Evolutionary conservation across 2,113 vertebrate species (phyloP).

Genomic region (Micromys minutus): DNA sequence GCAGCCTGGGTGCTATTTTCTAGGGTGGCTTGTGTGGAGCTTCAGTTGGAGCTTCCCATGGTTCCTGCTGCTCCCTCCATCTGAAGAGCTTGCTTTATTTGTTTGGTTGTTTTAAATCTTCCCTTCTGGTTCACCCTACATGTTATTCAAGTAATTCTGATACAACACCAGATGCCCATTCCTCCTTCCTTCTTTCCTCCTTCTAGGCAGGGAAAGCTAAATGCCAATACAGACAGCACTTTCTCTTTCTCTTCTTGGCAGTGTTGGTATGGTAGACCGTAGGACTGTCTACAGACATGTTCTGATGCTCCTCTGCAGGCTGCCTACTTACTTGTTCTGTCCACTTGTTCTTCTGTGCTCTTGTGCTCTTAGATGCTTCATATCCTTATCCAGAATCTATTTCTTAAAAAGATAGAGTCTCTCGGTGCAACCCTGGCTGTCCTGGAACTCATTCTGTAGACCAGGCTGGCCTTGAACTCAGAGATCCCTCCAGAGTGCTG

Average conservation of each 20-base stretch:
- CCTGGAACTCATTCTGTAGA: too few relatives aligned
- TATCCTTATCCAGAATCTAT: background rate
- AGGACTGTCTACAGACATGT: conserved; percentile 23
- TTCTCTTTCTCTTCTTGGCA: background rate
- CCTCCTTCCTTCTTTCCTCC: background rate
- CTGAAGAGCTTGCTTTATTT: background rate
- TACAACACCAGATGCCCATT: background rate
- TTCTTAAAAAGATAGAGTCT: too few relatives aligned
- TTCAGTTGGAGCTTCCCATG: background rate
- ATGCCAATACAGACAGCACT: background rate
- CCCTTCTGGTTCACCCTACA: conserved; percentile 38
- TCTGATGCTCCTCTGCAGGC: background rate
- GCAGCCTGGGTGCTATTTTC: background rate
- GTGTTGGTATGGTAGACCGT: background rate
- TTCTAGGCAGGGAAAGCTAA: conserved; percentile 24
- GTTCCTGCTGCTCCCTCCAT: background rate
- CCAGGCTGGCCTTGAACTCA: too few relatives aligned
- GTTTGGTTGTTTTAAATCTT: conserved; percentile 37
- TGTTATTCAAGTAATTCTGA: background rate
- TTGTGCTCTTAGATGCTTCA: background rate
- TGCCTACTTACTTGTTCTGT: background rate
- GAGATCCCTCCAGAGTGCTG: too few relatives aligned
- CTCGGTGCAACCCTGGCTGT: too few relatives aligned
- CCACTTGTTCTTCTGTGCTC: background rate
- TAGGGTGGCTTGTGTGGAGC: background rate